Conservation (phyloP, 1,140 invertebrate genomes). For the Andricus grossulariae region DNA sequence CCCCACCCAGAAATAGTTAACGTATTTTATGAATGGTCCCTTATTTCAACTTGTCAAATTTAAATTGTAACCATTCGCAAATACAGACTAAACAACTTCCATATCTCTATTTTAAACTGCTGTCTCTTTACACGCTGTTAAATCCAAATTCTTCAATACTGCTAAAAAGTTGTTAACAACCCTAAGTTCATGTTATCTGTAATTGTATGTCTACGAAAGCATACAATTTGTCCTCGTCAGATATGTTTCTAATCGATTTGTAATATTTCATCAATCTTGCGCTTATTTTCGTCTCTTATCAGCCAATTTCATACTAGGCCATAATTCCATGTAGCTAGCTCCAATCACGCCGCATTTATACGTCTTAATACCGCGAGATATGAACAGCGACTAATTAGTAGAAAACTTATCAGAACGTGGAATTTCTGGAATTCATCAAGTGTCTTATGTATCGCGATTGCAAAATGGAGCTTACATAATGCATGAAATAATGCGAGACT, state of each 20-base stretch:
- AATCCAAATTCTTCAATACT: neutral
- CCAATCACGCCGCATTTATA: too few species aligned
- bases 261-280: neutral
- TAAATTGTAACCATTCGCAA: neutral
- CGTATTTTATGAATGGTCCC: neutral
- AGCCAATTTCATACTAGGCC: too few species aligned
- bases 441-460: neutral
- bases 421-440: neutral
- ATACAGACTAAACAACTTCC: neutral
- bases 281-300: too few species aligned
- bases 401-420: neutral
- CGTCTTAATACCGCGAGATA: neutral
- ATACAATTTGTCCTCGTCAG: neutral
- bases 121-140: neutral
- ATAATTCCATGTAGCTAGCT: too few species aligned
- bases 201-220: neutral
- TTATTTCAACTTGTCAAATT: neutral
- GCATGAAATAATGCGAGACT: neutral
- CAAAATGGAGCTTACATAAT: slow-evolving; percentile 24
- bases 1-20: too few species aligned
- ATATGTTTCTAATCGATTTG: neutral
- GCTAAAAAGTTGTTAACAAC: neutral
- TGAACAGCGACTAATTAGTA: neutral
- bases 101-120: neutral
- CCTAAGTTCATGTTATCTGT: neutral